phyloP scores from a whole-genome alignment of 2,888 invertebrate genomes.

The Drosophila cognata region DNA sequence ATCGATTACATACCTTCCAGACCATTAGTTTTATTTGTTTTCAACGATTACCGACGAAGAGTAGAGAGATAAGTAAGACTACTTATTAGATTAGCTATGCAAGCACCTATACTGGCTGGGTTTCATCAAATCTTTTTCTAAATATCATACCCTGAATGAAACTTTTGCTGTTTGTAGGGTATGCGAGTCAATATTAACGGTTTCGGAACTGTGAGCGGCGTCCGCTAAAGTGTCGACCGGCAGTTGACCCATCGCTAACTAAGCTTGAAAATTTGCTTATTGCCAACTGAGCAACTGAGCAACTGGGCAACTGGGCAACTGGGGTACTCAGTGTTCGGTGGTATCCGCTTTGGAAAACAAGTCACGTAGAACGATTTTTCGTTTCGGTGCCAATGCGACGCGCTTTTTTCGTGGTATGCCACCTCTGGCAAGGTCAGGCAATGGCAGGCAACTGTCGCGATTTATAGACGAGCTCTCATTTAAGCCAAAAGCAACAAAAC shows the following conservation, averaged over 20 bases:
- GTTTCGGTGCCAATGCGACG: slow-evolving; percentile 74
- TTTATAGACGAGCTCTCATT: slow-evolving; percentile 44
- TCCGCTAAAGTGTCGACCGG: slow-evolving; percentile 32
- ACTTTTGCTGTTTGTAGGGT: slow-evolving; percentile 13
- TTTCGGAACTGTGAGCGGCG: slow-evolving; percentile 8
- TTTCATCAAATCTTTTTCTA: too few relatives aligned
- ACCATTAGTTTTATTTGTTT: slow-evolving; percentile 2
- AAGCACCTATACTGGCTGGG: background rate
- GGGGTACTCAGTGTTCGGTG: slow-evolving; percentile 11
- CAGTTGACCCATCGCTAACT: slow-evolving; percentile 54
- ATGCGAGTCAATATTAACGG: slow-evolving; percentile 10
- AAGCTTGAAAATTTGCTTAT: slow-evolving; percentile 61
- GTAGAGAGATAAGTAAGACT: background rate
- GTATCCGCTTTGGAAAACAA: slow-evolving; percentile 55
- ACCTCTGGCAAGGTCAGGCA: slow-evolving; percentile 73
- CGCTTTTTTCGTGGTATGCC: slow-evolving; percentile 60
- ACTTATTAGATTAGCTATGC: background rate
- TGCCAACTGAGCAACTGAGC: slow-evolving; percentile 36
- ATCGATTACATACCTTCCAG: background rate
- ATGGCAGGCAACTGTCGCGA: slow-evolving; percentile 46
- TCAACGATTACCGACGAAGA: background rate
- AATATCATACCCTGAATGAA: background rate
- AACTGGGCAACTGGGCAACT: slow-evolving; percentile 19
- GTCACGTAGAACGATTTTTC: slow-evolving; percentile 74
- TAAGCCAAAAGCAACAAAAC: slow-evolving; percentile 23